These are phyloP conservation scores for Cladopsammia gracilis DNA, from an alignment of 64 coral and sea anemone species.

Conservation along the genomic window DNA sequence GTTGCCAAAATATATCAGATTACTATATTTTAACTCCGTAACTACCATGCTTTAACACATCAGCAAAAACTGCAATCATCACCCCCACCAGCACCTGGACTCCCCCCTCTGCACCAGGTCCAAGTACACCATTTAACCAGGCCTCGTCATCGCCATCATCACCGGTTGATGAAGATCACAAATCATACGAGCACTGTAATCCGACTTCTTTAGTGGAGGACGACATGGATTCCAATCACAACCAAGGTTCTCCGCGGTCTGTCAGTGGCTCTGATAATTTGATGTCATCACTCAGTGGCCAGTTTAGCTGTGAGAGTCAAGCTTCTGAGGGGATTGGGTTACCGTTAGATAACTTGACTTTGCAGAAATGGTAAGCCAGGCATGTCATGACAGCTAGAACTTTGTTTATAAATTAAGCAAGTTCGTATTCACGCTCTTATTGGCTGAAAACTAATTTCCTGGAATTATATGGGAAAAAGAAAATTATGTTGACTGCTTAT, in stretches of 20 bases:
- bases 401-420: neutral
- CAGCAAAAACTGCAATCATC: neutral
- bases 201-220: neutral
- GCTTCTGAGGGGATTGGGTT: slow-evolving; percentile 50
- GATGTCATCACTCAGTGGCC: neutral
- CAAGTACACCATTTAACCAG: neutral
- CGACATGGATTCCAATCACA: neutral
- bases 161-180: neutral
- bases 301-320: neutral
- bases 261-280: neutral
- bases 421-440: too few species aligned
- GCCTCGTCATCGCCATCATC: neutral
- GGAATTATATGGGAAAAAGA: too few species aligned
- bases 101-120: too few species aligned
- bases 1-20: too few species aligned
- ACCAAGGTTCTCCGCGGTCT: neutral
- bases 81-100: slow-evolving; percentile 1
- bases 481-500: too few species aligned
- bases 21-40: too few species aligned
- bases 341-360: slow-evolving; percentile 70
- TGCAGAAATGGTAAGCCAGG: slow-evolving; percentile 72
- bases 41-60: neutral
- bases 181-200: neutral
- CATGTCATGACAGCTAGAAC: neutral
- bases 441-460: too few species aligned